Conservation (phyloP, 2,113 vertebrate genomes). For the Xerus inauris region DNA sequence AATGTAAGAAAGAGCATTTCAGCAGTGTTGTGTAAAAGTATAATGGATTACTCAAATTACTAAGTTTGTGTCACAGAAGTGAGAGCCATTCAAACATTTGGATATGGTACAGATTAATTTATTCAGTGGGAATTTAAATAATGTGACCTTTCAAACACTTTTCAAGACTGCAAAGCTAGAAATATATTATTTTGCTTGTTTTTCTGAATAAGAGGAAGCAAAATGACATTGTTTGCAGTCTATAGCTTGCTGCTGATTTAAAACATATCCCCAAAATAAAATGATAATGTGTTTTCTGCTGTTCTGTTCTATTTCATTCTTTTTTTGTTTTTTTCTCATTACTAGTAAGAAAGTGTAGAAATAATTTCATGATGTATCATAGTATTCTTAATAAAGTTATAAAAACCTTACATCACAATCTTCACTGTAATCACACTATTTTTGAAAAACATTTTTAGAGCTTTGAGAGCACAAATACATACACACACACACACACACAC, state of each 20-base stretch:
- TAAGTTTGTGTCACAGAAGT: background rate
- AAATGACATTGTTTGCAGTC: background rate
- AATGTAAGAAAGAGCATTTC: background rate
- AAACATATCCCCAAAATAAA: background rate
- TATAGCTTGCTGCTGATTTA: background rate
- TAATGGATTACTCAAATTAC: background rate
- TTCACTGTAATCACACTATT: background rate
- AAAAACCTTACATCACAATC: background rate
- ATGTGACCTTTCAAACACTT: background rate
- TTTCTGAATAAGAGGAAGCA: background rate
- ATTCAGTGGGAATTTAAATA: background rate
- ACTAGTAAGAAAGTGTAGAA: background rate
- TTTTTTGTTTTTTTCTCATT: background rate
- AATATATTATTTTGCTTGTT: constrained; percentile 43
- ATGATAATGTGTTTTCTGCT: too few species aligned
- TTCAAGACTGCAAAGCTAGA: background rate
- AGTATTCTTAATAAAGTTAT: background rate
- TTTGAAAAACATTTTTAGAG: background rate
- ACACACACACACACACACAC: background rate
- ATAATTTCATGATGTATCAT: background rate
- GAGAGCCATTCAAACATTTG: background rate
- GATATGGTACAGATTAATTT: background rate
- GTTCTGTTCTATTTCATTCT: too few species aligned
- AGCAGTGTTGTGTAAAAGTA: background rate
- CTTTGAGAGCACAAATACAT: background rate